phyloP scores from a whole-genome alignment of 2,113 vertebrate genomes.

The Corythornis cristatus region DNA sequence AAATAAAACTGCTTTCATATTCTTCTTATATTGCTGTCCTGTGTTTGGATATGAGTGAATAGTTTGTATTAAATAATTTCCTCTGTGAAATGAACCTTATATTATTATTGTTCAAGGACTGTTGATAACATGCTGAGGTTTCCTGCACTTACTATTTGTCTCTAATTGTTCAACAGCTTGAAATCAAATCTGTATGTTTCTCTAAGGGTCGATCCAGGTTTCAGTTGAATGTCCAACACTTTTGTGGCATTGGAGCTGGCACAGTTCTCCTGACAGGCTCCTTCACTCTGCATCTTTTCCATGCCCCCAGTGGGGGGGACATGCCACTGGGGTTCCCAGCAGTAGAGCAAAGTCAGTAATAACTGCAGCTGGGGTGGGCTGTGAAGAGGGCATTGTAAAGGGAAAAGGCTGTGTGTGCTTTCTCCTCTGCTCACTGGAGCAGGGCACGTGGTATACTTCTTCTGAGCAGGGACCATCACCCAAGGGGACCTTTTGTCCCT shows the following conservation, averaged over 20 bases:
- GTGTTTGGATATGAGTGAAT: slow-evolving; percentile 16
- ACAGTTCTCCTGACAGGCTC: background rate
- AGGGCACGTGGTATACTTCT: accelerated
- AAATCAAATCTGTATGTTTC: background rate
- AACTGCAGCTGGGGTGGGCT: background rate
- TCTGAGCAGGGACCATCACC: background rate
- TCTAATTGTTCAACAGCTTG: slow-evolving; percentile 5
- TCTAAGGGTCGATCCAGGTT: background rate
- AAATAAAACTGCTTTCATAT: slow-evolving; percentile 35
- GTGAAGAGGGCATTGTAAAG: background rate
- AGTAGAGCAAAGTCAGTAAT: background rate
- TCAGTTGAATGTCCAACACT: background rate
- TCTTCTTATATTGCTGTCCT: background rate
- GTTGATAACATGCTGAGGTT: slow-evolving; percentile 7
- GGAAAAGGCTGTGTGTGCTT: background rate
- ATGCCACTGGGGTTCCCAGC: background rate
- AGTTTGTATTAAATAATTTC: slow-evolving; percentile 61
- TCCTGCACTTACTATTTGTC: background rate
- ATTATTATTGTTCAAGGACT: slow-evolving; percentile 25
- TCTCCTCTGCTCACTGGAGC: background rate
- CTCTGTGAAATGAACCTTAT: slow-evolving; percentile 16
- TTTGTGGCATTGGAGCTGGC: background rate
- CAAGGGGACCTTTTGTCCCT: background rate
- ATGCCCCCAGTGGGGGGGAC: accelerated
- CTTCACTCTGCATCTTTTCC: background rate